Evolutionary conservation across 1,140 invertebrate species (phyloP).

Genomic region (Platorchestia sp.): DNA sequence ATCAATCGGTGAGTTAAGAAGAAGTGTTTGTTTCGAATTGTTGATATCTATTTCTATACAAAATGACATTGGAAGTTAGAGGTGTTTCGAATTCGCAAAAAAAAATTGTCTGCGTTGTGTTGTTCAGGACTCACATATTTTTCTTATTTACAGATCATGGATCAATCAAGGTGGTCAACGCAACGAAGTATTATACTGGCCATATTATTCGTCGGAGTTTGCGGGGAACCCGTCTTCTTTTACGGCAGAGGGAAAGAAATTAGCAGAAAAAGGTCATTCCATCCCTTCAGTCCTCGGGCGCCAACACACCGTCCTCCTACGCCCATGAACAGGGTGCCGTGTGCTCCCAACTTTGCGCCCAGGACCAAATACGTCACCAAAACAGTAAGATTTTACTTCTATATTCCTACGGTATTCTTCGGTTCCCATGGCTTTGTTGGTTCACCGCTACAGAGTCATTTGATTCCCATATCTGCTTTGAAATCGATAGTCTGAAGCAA

Average conservation of each 20-base stretch:
- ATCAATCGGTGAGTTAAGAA: no score
- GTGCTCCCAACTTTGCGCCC: not conserved
- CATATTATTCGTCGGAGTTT: not conserved
- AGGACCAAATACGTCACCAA: conserved; percentile 27
- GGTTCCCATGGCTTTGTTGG: no score
- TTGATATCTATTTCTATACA: not conserved
- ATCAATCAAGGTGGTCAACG: not conserved
- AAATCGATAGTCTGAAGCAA: no score
- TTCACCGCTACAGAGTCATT: no score
- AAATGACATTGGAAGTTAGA: not conserved
- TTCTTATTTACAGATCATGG: not conserved
- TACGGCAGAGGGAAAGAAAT: conserved; percentile 35
- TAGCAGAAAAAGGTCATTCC: conserved; percentile 24
- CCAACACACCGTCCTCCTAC: not conserved
- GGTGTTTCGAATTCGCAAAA: not conserved
- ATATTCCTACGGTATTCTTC: no score
- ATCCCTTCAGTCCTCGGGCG: not conserved
- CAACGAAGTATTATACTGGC: not conserved
- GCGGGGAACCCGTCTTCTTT: conserved; percentile 7
- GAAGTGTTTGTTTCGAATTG: not conserved
- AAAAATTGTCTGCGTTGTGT: not conserved
- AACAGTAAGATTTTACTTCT: conserved; percentile 1
- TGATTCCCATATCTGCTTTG: no score
- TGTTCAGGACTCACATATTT: not conserved
- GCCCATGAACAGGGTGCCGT: conserved; percentile 9